Evolutionary conservation across 2,797 vertebrate genomes (phyloP), one percentile per base, ranked within the genome.

Genomic region (Odontamblyopus rebecca): DNA sequence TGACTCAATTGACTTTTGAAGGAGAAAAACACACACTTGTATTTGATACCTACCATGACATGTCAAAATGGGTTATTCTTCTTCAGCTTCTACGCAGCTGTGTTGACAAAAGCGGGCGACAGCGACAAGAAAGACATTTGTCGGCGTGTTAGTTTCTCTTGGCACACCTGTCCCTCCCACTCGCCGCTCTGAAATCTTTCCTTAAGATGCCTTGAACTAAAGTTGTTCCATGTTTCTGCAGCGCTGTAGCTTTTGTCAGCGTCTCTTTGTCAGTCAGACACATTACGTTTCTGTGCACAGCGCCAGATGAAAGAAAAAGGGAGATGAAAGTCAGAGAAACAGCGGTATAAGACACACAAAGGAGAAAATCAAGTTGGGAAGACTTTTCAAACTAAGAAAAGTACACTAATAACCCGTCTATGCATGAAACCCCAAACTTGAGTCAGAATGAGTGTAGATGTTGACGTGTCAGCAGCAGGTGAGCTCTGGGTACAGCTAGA

Each of bases 21-120:
- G 7, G 19, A 23, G 53, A 54, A 54, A 23, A n/a, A 23, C 19
- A 8, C 23, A 26, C 11, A 56, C 32, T 18, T 32, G 19, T 12
- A 29, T 30, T 30, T 15, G 11, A 16, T 60, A 27, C 26, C 11
- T 6, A 30, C 59, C 11, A 18, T 61, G 29, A 29, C 5, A 30
- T 32, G 32, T 61, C 11, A 32, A 32, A 8, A 54, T 9, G 9
- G 38, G 32, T 18, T 38, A 5, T n/a, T 38, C 26, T 26, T 64
- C 11, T 63, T 9, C 2, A 5, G 0, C 9, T 38, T 38, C 16
- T 23, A 23, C 23, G 23, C 23, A 23, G 23, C 64, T 18, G 65
- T 11, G 44, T 9, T 67, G 69, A 71, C 41, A 69, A 74, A 68
- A 72, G 51, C 62, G 12, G 72, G 71, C 74, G 74, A 77, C 30